Percentiles rank a stretch among this genome's conserved stretches.
phyloP scores from a whole-genome alignment of 2,797 vertebrate genomes.

The Apogon hyalosoma region DNA sequence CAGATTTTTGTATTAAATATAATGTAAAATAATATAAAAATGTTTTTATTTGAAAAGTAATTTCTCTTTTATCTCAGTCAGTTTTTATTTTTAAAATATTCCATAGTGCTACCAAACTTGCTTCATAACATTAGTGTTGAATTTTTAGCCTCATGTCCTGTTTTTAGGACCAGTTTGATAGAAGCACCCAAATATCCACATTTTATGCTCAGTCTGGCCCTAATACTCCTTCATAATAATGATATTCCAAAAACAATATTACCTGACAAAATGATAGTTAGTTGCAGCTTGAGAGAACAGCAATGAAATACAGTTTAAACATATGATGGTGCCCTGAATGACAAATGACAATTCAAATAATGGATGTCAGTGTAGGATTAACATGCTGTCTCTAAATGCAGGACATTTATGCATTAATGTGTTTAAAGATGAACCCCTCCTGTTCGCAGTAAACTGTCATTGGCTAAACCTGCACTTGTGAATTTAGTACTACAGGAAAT shows the following conservation, averaged over 20 bases:
- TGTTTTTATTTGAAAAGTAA: no score
- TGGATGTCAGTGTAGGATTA: conserved; percentile 54
- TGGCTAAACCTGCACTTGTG: conserved; percentile 4
- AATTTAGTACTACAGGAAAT: neutral
- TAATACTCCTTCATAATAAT: no score
- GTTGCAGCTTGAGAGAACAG: neutral
- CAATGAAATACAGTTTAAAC: neutral
- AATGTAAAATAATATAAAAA: no score
- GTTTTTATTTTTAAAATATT: no score
- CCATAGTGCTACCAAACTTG: no score
- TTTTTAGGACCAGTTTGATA: no score
- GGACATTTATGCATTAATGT: conserved; percentile 38
- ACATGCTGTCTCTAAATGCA: conserved; percentile 31
- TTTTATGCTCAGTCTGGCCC: no score
- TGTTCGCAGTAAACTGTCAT: neutral
- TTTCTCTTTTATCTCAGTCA: no score
- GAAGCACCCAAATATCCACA: no score
- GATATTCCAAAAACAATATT: neutral
- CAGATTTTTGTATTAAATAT: no score
- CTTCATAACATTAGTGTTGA: no score
- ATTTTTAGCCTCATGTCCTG: no score
- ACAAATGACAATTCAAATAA: conserved; percentile 22
- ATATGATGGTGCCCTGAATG: neutral
- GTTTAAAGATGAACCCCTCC: conserved; percentile 31
- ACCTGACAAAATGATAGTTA: neutral